Percentiles rank a stretch among this genome's conserved stretches.
Conservation (phyloP, 2,797 vertebrate species). For the Myripristis murdjan region DNA sequence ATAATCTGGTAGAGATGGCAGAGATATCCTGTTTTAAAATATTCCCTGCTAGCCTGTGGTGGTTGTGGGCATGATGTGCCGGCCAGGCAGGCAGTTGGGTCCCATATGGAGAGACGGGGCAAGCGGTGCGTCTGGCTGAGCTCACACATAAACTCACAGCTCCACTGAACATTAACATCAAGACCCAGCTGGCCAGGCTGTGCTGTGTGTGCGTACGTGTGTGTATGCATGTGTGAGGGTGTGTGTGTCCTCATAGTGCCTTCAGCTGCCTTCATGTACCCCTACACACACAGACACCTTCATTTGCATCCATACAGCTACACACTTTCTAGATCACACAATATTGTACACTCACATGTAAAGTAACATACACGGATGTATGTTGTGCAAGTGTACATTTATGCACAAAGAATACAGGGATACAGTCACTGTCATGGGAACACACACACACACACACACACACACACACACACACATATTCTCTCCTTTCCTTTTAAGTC, state of each 20-base stretch:
- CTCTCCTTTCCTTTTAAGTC: background rate
- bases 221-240: conserved; percentile 12
- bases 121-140: conserved; percentile 74
- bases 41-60: conserved; percentile 57
- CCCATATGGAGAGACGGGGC: conserved; percentile 79
- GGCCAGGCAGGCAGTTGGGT: conserved; percentile 62
- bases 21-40: conserved; percentile 43
- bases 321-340: background rate
- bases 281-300: conserved; percentile 18
- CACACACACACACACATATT: background rate
- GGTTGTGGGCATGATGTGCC: no score
- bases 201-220: conserved; percentile 16
- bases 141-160: conserved; percentile 69
- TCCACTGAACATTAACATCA: conserved; percentile 81
- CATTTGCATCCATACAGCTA: conserved; percentile 5
- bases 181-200: conserved; percentile 77
- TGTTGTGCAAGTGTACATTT: no score
- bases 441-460: conserved; percentile 1
- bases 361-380: no score
- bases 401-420: no score
- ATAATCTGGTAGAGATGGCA: conserved; percentile 23
- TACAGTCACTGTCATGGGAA: no score
- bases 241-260: conserved; percentile 2
- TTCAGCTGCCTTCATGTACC: conserved; percentile 24
- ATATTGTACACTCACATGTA: background rate